phyloP scores from a whole-genome alignment of 1,140 invertebrate species.

The Calycopis cecrops region DNA sequence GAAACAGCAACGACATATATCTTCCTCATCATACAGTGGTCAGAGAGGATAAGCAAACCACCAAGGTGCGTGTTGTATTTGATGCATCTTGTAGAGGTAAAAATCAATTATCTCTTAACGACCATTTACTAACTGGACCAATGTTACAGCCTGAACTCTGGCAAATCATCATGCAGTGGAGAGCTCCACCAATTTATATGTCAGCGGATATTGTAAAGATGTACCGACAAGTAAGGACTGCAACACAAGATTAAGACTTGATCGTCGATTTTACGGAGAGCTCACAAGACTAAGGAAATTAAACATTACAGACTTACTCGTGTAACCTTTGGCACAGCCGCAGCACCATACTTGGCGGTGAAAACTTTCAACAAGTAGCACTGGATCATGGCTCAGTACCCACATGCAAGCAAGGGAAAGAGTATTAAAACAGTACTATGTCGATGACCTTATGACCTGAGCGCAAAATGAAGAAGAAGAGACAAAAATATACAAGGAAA shows the following conservation, averaged over 20 bases:
- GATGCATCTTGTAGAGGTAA: slow-evolving; percentile 20
- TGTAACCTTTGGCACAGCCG: slow-evolving; percentile 27
- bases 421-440: slow-evolving; percentile 17
- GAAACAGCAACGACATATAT: not conserved
- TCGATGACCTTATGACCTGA: slow-evolving; percentile 26
- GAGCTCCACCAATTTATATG: slow-evolving; percentile 16
- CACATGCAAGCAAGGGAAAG: slow-evolving; percentile 15
- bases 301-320: slow-evolving; percentile 20
- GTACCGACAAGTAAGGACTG: slow-evolving; percentile 18
- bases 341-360: slow-evolving; percentile 29
- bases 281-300: slow-evolving; percentile 17
- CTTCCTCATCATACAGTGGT: slow-evolving; percentile 23
- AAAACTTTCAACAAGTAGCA: slow-evolving; percentile 21
- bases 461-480: slow-evolving; percentile 16
- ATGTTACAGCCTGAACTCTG: slow-evolving; percentile 23
- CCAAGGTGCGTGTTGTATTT: slow-evolving; percentile 24
- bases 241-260: slow-evolving; percentile 18
- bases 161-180: slow-evolving; percentile 26
- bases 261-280: slow-evolving; percentile 22
- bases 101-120: slow-evolving; percentile 23
- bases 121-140: slow-evolving; percentile 24
- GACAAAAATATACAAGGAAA: slow-evolving; percentile 21
- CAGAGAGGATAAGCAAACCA: slow-evolving; percentile 22
- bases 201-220: slow-evolving; percentile 25
- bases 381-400: slow-evolving; percentile 19